These are phyloP conservation scores for Harpagus bidentatus DNA, from an alignment of 2,113 vertebrate genomes.

Conservation along the genomic window DNA sequence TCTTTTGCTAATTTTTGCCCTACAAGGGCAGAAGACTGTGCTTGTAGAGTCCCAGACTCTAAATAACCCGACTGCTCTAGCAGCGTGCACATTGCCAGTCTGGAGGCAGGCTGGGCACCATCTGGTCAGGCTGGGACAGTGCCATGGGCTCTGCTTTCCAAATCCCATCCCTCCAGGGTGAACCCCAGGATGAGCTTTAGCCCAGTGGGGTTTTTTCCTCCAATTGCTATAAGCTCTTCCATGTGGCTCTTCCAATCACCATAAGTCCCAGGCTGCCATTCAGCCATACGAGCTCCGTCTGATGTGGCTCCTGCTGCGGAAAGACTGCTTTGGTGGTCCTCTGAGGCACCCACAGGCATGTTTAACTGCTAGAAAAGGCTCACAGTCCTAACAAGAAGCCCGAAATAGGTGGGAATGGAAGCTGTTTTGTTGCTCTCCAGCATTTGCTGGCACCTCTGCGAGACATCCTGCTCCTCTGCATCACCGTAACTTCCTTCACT, in stretches of 20 bases:
- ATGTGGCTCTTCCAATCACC: not conserved
- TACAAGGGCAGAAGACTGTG: not conserved
- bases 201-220: not conserved
- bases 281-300: not conserved
- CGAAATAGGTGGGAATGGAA: not conserved
- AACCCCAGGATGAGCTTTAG: not conserved
- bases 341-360: not conserved
- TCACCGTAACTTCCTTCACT: not conserved
- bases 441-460: not conserved
- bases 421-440: not conserved
- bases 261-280: not conserved
- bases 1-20: not conserved
- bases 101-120: not conserved
- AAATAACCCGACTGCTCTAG: not conserved
- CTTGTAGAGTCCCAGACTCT: not conserved
- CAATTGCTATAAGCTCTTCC: not conserved
- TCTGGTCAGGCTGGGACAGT: not conserved
- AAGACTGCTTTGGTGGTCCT: not conserved
- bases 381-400: not conserved
- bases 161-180: not conserved
- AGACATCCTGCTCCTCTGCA: not conserved
- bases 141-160: not conserved
- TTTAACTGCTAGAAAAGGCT: not conserved
- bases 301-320: not conserved
- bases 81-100: not conserved